These are phyloP conservation scores for Polyommatus icarus DNA, from an alignment of 2,888 invertebrate genomes.

Conservation along the genomic window DNA sequence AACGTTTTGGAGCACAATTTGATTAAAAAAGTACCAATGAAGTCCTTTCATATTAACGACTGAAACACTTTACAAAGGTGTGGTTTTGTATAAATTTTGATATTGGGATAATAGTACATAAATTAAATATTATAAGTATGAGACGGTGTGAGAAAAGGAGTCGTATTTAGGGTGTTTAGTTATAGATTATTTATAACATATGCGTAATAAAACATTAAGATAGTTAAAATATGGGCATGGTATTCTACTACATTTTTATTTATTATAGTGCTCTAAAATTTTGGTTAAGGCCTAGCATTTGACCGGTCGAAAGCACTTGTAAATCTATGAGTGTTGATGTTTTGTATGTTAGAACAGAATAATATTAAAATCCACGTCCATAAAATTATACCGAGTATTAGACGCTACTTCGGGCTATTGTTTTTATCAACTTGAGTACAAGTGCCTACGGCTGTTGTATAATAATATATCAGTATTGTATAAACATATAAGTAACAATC, in stretches of 20 bases:
- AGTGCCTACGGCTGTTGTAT: conserved; percentile 10
- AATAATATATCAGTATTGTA: neutral
- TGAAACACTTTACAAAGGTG: conserved; percentile 14
- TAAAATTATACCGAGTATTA: neutral
- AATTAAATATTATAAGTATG: conserved; percentile 23
- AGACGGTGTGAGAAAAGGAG: conserved; percentile 10
- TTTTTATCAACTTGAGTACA: neutral
- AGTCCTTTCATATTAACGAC: conserved; percentile 21
- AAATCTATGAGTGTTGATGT: neutral
- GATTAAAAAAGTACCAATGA: neutral
- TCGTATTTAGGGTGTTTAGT: conserved; percentile 30
- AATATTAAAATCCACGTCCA: neutral
- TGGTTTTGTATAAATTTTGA: conserved; percentile 31
- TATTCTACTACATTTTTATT: conserved; percentile 25
- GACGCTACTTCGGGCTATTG: neutral
- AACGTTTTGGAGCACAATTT: neutral
- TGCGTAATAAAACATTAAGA: conserved; percentile 25
- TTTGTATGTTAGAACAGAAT: neutral
- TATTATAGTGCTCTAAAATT: conserved; percentile 24
- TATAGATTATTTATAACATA: conserved; percentile 27
- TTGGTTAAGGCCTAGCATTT: conserved; percentile 23
- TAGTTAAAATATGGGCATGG: conserved; percentile 30
- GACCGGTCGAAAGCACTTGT: conserved; percentile 4
- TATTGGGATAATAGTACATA: conserved; percentile 29
- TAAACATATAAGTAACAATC: neutral